Base-by-base conservation (phyloP, 1,140 invertebrate genomes). In the Aphaenogaster floridana region DNA sequence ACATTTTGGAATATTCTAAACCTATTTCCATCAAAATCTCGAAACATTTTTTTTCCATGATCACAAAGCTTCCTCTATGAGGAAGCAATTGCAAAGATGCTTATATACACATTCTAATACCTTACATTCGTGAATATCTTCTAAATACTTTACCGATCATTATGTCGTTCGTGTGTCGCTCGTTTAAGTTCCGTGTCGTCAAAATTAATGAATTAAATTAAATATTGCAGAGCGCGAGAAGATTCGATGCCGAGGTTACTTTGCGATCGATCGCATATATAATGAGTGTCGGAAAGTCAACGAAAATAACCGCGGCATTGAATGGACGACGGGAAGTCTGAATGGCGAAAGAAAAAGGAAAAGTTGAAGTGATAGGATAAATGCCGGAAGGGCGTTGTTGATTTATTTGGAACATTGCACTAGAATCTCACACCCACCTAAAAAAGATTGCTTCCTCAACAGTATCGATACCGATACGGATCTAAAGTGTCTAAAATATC, bases 261-360 rank as follows among this genome's bases (percentile, higher is more conserved):
- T 21, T 4, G 68, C 17, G n/a, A 84, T 84, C 80, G 69, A 84
- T 84, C 8, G 80, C 69, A 84, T 84, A 45, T 21, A 48, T 61
- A 74, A 74, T 74, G 68, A 74, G 11, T n/a, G 28, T 61, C 39
- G 42, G 45, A 63, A 1, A 61, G 42, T 42, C 69, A 84, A 76
- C 69, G 39, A 76, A 84, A 84, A 84, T 84, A 84, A 76, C 80
- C 54, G 54, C 15, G 80, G 8, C 69, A 84, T 84, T 76, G 80
- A 84, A 84, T 84, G 54, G 42, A 72, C 39, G 8, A 61, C 28
- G 15, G 34, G 28, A 48, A 74, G 13, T 61, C 42, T 83, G 57
- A 84, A 76, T 59, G 21, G 7, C 52, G 28, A 21, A 74, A 39
- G 17, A 42, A 69, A 45, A 68, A 45, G 48, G n/a, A 72, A 48